Percentiles rank a stretch among this genome's conserved stretches.
phyloP scores from a whole-genome alignment of 2,797 vertebrate genomes.

The Amblyraja radiata region DNA sequence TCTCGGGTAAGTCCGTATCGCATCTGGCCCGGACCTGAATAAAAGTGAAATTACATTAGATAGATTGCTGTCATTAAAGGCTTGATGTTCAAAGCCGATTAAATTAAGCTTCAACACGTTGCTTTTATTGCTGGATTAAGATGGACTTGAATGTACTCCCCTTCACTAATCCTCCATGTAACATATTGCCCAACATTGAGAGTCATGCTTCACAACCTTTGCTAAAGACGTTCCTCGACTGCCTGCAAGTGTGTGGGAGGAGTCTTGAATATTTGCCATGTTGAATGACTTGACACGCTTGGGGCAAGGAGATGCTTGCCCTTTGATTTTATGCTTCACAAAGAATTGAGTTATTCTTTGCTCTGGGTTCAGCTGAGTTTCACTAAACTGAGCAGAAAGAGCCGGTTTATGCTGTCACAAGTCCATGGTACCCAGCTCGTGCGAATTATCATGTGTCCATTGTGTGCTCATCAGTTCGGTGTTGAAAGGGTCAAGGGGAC shows the following conservation, averaged over 20 bases:
- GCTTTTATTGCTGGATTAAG: neutral
- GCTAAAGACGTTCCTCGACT: neutral
- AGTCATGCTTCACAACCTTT: no score
- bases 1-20: conserved; percentile 71
- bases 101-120: neutral
- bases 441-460: neutral
- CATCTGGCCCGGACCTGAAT: neutral
- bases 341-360: neutral
- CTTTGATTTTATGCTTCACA: neutral
- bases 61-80: conserved; percentile 1
- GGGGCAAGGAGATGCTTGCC: neutral
- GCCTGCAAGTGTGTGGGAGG: neutral
- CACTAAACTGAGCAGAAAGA: neutral
- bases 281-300: neutral
- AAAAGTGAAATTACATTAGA: neutral
- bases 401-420: neutral
- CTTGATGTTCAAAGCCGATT: neutral
- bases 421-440: neutral
- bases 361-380: no score
- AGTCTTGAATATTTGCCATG: neutral
- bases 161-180: neutral
- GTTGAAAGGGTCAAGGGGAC: neutral
- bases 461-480: neutral
- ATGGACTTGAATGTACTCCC: neutral
- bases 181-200: neutral